A percentile compares a stretch with the other conserved stretches of the same genome.
These are phyloP conservation scores for Columbina picui DNA, from an alignment of 2,113 vertebrate species.

Conservation along the genomic window DNA sequence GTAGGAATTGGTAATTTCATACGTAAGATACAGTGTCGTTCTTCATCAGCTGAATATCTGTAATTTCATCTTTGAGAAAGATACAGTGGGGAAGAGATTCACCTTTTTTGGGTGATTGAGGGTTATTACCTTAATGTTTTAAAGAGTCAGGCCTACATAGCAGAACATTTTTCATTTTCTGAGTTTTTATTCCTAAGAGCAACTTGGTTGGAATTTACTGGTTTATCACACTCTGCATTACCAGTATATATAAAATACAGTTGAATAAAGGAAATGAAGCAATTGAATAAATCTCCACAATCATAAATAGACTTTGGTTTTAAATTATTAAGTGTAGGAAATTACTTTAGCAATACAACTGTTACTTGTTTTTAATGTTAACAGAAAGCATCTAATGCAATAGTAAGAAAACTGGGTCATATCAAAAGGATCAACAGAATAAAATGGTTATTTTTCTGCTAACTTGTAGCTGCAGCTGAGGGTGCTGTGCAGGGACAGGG, in stretches of 20 bases:
- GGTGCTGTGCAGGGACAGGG: neutral
- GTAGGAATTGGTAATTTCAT: neutral
- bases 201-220: neutral
- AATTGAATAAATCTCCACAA: neutral
- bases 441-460: fast-evolving
- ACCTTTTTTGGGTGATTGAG: neutral
- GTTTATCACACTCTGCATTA: neutral
- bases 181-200: neutral
- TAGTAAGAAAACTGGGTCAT: neutral
- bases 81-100: fast-evolving
- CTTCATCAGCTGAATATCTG: neutral
- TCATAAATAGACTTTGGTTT: fast-evolving
- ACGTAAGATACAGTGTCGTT: fast-evolving
- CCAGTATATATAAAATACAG: neutral
- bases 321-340: neutral
- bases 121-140: neutral
- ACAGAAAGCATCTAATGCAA: neutral
- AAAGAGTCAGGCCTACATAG: neutral
- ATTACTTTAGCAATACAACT: neutral
- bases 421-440: neutral
- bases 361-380: neutral
- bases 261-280: neutral
- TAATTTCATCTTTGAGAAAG: neutral
- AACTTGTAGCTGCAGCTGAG: neutral
- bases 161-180: neutral